Conservation (phyloP, 2,113 vertebrate species). For the Xiphorhynchus elegans region DNA sequence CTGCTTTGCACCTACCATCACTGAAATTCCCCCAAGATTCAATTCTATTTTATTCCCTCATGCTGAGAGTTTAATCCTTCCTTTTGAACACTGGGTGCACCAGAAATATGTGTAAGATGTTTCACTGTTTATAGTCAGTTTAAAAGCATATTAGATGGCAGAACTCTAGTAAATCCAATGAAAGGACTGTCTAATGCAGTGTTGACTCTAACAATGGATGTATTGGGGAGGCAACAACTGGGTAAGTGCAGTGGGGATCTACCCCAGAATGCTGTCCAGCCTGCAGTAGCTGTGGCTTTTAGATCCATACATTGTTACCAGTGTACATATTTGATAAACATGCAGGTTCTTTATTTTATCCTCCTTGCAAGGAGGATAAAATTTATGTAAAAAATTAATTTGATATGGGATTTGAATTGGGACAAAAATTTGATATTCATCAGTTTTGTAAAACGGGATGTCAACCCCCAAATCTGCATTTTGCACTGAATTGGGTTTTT, state of each 20-base stretch:
- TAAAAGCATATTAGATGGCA: neutral
- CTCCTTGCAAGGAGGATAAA: neutral
- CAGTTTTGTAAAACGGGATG: neutral
- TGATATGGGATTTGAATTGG: neutral
- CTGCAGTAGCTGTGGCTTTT: neutral
- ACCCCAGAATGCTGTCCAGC: neutral
- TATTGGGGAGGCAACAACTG: neutral
- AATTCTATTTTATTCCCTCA: neutral
- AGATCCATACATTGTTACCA: neutral
- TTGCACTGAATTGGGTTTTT: neutral
- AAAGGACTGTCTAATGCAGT: neutral
- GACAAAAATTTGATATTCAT: neutral
- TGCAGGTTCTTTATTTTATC: neutral
- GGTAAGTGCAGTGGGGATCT: fast-evolving
- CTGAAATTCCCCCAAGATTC: neutral
- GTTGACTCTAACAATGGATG: neutral
- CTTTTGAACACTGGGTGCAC: neutral
- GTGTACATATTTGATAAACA: neutral
- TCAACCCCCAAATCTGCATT: neutral
- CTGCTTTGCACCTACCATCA: neutral
- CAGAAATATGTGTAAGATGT: neutral
- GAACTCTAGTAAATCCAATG: neutral
- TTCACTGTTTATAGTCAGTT: neutral
- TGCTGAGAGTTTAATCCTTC: neutral
- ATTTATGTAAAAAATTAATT: neutral